Evolutionary conservation across 1,140 invertebrate genomes (phyloP).

Genomic region (Ceratosolen solmsi): DNA sequence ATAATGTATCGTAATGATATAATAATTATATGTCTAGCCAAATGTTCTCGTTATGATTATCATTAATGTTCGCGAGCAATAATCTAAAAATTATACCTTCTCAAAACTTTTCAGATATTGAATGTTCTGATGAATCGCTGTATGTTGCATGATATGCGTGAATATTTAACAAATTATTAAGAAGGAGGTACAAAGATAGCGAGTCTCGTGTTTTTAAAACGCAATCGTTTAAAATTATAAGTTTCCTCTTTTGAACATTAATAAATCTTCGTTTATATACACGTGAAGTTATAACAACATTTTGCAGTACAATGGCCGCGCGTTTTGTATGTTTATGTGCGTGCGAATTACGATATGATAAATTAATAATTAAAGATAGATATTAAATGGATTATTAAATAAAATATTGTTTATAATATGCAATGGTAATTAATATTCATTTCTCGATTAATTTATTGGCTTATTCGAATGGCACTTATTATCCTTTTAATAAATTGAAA

Average conservation of each 20-base stretch:
- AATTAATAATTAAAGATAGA: too few relatives aligned
- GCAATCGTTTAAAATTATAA: background rate
- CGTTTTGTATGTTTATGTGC: too few relatives aligned
- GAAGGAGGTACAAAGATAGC: background rate
- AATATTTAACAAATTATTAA: background rate
- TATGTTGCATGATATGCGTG: background rate
- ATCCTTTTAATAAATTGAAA: too few relatives aligned
- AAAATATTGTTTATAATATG: too few relatives aligned
- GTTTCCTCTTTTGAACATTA: background rate
- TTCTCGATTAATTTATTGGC: too few relatives aligned
- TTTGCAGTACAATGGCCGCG: too few relatives aligned
- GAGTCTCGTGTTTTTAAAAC: background rate
- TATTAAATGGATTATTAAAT: too few relatives aligned
- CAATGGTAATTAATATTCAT: too few relatives aligned
- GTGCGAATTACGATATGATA: too few relatives aligned
- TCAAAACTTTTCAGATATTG: background rate
- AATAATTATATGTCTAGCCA: too few relatives aligned
- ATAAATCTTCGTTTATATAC: background rate
- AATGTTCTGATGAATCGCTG: background rate
- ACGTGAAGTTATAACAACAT: background rate
- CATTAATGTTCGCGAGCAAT: background rate
- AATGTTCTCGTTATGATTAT: background rate
- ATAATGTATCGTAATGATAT: too few relatives aligned
- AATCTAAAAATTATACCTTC: background rate
- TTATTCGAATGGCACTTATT: too few relatives aligned